Base-by-base conservation (phyloP, 2,888 invertebrate species). In the Zelleria hepariella region DNA sequence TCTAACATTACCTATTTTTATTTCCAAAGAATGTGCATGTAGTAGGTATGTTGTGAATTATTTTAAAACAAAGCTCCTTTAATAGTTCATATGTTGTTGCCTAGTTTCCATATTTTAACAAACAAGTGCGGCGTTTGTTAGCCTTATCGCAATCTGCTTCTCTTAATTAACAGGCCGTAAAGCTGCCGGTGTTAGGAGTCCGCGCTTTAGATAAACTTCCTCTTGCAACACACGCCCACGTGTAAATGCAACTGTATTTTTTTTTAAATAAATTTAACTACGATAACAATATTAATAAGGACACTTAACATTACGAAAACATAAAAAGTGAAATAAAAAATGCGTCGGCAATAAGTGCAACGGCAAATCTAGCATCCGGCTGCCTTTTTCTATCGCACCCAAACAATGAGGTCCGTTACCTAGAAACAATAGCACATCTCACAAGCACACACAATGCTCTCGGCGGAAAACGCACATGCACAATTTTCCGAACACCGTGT, bases 361-460 rank as follows among this genome's bases (percentile, higher is more conserved):
- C 67, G 67, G 71, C 71, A 73, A 76, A 75, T 67, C 67, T 74
- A 71, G 74, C 72, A 79, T 80, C 78, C 79, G 76, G 77, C 77
- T 77, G 82, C 80, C 78, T 81, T 78, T 80, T 78, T 74, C 68
- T 25, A 47, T 32, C 48, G 48, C 59, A 57, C 54, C 57, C 52
- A 52, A 80, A 80, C 72, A 81, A 76, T 74, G 74, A 73, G 76
- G 69, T 68, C 76, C 74, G 66, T 87, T 86, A 88, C 88, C 88
- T 88, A 88, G 83, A 82, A 88, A 88, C 85, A 87, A 88, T 84
- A 83, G 86, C 87, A 88, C 87, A 87, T 88, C 80, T 82, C 88
- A 87, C 86, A 82, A 81, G 75, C 84, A 87, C 86, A 86, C 80
- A 87, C 87, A 86, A 86, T 84, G 80, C 81, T 79, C 74, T 78